Base-by-base conservation (phyloP, 2,888 invertebrate genomes). In the Pseudeuparius sepicola region DNA sequence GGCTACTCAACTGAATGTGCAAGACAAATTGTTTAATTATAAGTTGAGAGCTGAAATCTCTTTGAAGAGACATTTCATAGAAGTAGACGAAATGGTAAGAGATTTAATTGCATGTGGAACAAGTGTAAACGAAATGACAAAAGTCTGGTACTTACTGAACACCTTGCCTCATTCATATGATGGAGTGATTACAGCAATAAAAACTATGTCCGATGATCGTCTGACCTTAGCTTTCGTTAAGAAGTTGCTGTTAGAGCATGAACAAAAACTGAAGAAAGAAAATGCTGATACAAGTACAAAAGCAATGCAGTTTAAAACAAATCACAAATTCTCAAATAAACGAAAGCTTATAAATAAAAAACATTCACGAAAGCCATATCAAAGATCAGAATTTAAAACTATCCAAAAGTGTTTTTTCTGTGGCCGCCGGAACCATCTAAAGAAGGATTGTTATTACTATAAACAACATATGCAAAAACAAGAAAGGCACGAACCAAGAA, bases 141-240 rank as follows among this genome's bases (percentile, higher is more conserved):
- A 56, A 43, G 44, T 59, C 2, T 41, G 54, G 2, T 52, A 57
- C 37, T 44, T 57, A 10, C 41, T 59, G n/a, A 6, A 7, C 6
- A 20, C 20, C 6, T 7, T 20, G 20, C 20, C 20, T 7, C n/a
- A 6, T n/a, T 6, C 42, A 12, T 57, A 58, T 39, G 51, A 57
- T 35, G 54, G 54, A 3, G 47, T 59, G 4, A 48, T 56, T 7
- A 57, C 57, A 6, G 58, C 59, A 0, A 46, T 59, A 1, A 55
- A 58, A 45, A 57, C 54, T 3, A 41, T 59, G 11, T 37, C 48
- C 1, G 52, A 56, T 37, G 52, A 46, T 37, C 42, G 40, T 29
- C 39, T 57, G 23, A 59, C 52, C 0, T 37, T 59, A 11, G 49
- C 44, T 7, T 57, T 57, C 44, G 56, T 57, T 2, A 58, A 58